Conservation (phyloP, 2,888 invertebrate species). For the Tipula confusa region DNA sequence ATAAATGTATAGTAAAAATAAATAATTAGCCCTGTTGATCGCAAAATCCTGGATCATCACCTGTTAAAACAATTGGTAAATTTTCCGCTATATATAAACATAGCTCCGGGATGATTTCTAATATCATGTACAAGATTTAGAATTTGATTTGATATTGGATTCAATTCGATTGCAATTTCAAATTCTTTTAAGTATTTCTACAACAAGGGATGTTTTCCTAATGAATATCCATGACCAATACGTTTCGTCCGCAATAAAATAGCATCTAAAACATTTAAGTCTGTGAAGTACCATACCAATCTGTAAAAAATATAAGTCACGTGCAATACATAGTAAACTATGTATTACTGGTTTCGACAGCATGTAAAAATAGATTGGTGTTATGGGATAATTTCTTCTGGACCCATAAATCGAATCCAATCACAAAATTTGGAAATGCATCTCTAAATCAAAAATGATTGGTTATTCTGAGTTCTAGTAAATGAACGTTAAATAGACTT, state of each 20-base stretch:
- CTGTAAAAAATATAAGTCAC: constrained; percentile 36
- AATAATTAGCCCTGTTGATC: constrained; percentile 57
- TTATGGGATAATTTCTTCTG: constrained; percentile 52
- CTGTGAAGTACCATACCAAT: constrained; percentile 56
- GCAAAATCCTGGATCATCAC: constrained; percentile 64
- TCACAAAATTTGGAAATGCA: constrained; percentile 53
- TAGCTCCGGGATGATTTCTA: constrained; percentile 60
- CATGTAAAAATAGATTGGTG: constrained; percentile 60
- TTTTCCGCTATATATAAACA: constrained; percentile 55
- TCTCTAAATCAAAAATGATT: constrained; percentile 38
- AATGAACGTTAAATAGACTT: constrained; percentile 36
- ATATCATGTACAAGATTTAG: constrained; percentile 54
- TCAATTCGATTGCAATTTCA: constrained; percentile 46
- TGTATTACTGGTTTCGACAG: constrained; percentile 58
- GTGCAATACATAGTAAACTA: not conserved
- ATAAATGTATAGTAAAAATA: constrained; percentile 66
- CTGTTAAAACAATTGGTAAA: constrained; percentile 60
- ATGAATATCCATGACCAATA: constrained; percentile 48
- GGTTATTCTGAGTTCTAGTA: too few relatives aligned
- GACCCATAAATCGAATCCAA: constrained; percentile 64
- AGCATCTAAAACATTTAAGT: constrained; percentile 56
- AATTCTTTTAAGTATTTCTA: constrained; percentile 44
- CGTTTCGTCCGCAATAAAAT: constrained; percentile 46
- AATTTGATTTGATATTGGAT: constrained; percentile 49
- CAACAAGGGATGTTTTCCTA: constrained; percentile 47